Percentiles rank a stretch among this genome's conserved stretches.
Conservation (phyloP, 37 sponge, comb jelly and placozoan species). For the Petrosia ficiformis region DNA sequence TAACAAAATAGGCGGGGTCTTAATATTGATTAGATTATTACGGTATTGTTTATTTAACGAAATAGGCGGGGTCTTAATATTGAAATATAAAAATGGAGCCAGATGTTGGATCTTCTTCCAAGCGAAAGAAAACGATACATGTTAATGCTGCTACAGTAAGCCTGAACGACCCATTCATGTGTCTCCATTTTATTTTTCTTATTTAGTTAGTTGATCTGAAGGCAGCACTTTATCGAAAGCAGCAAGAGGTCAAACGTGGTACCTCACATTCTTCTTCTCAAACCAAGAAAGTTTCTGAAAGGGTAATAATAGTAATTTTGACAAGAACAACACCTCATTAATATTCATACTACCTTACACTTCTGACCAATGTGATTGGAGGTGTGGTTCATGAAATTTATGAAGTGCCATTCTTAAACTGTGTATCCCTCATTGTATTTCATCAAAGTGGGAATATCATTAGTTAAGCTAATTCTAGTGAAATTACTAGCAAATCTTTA, state of each 20-base stretch:
- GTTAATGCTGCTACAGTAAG: constrained; percentile 65
- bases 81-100: constrained; percentile 1
- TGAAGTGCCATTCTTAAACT: no score
- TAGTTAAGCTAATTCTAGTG: no score
- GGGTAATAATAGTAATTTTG: no score
- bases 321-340: no score
- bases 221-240: constrained; percentile 68
- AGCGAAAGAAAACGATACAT: constrained; percentile 16
- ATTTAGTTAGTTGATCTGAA: constrained; percentile 77
- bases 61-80: no score
- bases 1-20: not conserved
- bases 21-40: not conserved
- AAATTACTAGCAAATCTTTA: no score
- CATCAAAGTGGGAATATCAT: no score
- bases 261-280: not conserved
- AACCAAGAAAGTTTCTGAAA: constrained; percentile 62
- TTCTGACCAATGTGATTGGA: no score
- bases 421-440: no score
- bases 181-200: not conserved
- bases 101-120: constrained; percentile 2
- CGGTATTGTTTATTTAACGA: not conserved
- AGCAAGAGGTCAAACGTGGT: constrained; percentile 37
- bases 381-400: no score
- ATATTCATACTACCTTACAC: no score
- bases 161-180: not conserved